Conservation (phyloP, 1,140 invertebrate genomes). For the Protaetia brevitarsis region DNA sequence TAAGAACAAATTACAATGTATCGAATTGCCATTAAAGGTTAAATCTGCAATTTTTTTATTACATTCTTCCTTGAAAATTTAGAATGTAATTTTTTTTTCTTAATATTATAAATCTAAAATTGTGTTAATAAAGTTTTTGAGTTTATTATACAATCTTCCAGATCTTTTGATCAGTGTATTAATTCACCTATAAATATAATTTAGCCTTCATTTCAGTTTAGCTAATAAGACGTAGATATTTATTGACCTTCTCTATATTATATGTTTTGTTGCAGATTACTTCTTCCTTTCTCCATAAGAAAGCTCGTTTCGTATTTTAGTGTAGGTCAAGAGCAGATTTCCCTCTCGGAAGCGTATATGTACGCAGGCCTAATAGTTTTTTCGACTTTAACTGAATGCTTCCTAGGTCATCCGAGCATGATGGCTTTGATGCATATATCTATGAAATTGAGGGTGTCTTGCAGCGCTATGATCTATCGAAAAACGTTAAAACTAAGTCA, state of each 20-base stretch:
- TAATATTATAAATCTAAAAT: too few relatives aligned
- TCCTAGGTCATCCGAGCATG: conserved; percentile 75
- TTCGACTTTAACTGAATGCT: conserved; percentile 65
- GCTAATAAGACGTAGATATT: not conserved
- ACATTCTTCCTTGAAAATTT: too few relatives aligned
- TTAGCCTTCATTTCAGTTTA: not conserved
- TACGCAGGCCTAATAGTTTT: conserved; percentile 67
- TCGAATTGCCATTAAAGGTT: too few relatives aligned
- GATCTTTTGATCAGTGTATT: too few relatives aligned
- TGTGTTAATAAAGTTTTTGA: too few relatives aligned
- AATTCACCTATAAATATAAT: too few relatives aligned
- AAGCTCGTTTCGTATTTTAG: conserved; percentile 69
- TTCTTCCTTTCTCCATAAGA: conserved; percentile 69
- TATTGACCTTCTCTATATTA: not conserved
- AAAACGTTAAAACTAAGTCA: conserved; percentile 69
- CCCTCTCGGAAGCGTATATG: conserved; percentile 59
- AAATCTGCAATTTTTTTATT: too few relatives aligned
- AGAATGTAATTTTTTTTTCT: too few relatives aligned
- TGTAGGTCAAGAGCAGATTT: conserved; percentile 40
- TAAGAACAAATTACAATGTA: too few relatives aligned
- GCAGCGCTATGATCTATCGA: conserved; percentile 75
- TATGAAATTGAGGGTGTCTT: conserved; percentile 75
- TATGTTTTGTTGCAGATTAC: conserved; percentile 56
- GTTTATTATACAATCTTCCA: too few relatives aligned
- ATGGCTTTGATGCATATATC: conserved; percentile 70